phyloP scores from a whole-genome alignment of 2,797 vertebrate genomes.

The Orientallactaga sibirica region DNA sequence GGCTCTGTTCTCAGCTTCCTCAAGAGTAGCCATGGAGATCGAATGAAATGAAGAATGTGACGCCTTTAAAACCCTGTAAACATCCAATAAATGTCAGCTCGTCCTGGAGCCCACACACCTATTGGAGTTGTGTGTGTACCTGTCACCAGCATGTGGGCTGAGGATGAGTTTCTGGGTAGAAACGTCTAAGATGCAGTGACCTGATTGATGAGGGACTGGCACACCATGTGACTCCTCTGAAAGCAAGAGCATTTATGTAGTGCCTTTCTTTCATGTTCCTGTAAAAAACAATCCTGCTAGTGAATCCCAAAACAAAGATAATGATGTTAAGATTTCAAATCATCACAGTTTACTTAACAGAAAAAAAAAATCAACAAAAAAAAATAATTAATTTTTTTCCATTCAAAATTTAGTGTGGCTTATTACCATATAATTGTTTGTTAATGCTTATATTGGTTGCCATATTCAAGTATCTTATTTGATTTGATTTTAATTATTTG shows the following conservation, averaged over 20 bases:
- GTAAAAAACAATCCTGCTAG: neutral
- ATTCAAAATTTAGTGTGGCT: too few species aligned
- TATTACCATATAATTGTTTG: too few species aligned
- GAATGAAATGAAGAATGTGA: neutral
- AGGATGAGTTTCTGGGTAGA: neutral
- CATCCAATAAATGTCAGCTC: neutral
- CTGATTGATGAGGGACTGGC: neutral
- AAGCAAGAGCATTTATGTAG: neutral
- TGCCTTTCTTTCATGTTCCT: neutral
- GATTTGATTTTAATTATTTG: too few species aligned
- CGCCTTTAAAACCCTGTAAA: too few species aligned
- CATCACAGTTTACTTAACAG: neutral
- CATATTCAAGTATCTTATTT: too few species aligned
- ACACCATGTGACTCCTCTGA: neutral
- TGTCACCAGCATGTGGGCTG: neutral
- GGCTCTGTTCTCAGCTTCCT: neutral
- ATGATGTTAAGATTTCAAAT: conserved; percentile 4
- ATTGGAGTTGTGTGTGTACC: neutral
- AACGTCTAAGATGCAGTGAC: neutral
- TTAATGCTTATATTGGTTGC: too few species aligned
- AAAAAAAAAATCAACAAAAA: neutral
- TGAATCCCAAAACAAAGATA: conserved; percentile 5
- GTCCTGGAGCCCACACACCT: neutral
- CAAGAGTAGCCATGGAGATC: too few species aligned
- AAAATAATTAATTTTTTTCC: too few species aligned